Evolutionary conservation across 1,140 invertebrate genomes (phyloP).

Genomic region (Heliothis subflexa): DNA sequence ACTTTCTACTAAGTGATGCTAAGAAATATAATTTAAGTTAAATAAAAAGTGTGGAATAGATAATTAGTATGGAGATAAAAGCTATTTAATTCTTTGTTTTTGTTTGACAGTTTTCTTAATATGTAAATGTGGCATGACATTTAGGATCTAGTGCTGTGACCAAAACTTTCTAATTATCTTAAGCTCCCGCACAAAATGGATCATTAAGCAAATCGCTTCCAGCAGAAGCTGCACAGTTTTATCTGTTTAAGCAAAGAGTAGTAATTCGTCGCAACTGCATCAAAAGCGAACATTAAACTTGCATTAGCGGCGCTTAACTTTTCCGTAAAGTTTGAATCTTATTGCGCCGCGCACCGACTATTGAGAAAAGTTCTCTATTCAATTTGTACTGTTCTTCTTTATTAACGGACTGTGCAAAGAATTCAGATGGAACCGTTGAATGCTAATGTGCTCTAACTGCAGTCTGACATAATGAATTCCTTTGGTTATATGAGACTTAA

Average conservation of each 20-base stretch:
- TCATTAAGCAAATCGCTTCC: background rate
- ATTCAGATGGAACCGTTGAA: constrained; percentile 6
- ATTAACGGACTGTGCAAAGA: constrained; percentile 30
- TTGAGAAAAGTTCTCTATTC: constrained; percentile 43
- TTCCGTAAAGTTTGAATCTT: constrained; percentile 62
- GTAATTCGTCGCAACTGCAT: constrained; percentile 62
- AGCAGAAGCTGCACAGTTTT: constrained; percentile 15
- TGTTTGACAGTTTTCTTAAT: background rate
- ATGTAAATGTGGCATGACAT: too few species aligned
- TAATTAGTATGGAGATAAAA: background rate
- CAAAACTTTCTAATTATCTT: too few species aligned
- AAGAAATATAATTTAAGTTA: background rate
- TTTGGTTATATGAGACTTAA: background rate
- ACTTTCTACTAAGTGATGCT: background rate
- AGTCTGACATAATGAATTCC: background rate
- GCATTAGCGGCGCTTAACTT: constrained; percentile 69
- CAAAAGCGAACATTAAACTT: constrained; percentile 76
- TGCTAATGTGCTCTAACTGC: constrained; percentile 14
- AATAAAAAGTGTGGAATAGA: background rate
- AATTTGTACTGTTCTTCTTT: constrained; percentile 44
- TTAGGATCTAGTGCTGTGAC: too few species aligned
- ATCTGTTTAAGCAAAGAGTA: constrained; percentile 33
- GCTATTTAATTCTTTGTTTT: background rate
- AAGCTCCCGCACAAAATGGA: too few species aligned
- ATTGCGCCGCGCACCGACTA: constrained; percentile 43